Evolutionary conservation across 2,797 vertebrate genomes (phyloP).

Genomic region (Lates japonicus): DNA sequence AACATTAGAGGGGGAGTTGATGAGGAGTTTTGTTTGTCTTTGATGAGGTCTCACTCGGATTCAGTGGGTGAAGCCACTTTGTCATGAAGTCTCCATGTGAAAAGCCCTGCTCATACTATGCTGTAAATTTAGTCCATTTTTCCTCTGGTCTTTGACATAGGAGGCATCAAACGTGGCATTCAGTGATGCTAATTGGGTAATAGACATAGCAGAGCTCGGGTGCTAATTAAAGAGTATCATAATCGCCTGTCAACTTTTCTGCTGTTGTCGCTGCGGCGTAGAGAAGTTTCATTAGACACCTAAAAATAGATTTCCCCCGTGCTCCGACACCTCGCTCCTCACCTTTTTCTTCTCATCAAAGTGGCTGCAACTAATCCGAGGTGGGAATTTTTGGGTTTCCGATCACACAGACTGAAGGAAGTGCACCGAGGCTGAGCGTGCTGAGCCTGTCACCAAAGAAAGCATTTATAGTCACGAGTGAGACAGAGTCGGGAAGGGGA

Average conservation of each 20-base stretch:
- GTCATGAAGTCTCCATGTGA: constrained; percentile 2
- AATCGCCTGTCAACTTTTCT: constrained; percentile 74
- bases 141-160: neutral
- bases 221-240: constrained; percentile 80
- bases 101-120: neutral
- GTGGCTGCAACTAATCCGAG: constrained; percentile 65
- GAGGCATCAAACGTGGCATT: constrained; percentile 31
- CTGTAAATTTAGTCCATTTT: neutral
- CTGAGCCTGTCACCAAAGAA: constrained; percentile 47
- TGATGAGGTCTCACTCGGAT: neutral
- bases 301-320: constrained; percentile 79
- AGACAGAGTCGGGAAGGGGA: neutral
- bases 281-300: constrained; percentile 68
- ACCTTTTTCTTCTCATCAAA: constrained; percentile 74
- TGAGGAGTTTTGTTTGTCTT: neutral
- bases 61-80: neutral
- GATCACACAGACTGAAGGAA: constrained; percentile 39
- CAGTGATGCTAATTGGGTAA: constrained; percentile 66
- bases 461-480: constrained; percentile 47
- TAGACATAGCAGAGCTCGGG: constrained; percentile 47
- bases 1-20: neutral
- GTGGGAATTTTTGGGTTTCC: constrained; percentile 61
- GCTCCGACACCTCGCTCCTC: constrained; percentile 71
- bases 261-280: constrained; percentile 43
- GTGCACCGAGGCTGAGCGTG: constrained; percentile 1